phyloP scores from a whole-genome alignment of 2,113 vertebrate species.

The Enhydra lutris region DNA sequence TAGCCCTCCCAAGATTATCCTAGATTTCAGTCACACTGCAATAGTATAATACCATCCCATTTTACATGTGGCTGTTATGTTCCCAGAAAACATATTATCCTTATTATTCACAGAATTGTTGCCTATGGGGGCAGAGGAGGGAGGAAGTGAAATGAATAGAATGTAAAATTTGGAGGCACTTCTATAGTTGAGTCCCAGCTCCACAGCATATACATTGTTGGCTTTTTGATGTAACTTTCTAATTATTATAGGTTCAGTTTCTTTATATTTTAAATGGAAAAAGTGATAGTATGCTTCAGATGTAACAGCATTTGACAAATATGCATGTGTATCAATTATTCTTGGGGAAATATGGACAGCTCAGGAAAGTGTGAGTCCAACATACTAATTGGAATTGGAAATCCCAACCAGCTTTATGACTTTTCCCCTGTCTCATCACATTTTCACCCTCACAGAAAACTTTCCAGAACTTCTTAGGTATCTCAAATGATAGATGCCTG shows the following conservation, averaged over 20 bases:
- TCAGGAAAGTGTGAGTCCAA: not conserved
- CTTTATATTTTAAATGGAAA: not conserved
- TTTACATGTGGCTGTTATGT: not conserved
- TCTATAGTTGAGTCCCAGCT: not conserved
- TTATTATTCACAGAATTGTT: not conserved
- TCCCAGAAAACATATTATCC: not conserved
- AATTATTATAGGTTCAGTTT: not conserved
- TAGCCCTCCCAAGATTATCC: not conserved
- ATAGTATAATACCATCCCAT: not conserved
- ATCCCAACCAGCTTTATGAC: not conserved
- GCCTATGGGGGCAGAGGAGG: not conserved
- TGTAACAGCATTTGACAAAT: not conserved
- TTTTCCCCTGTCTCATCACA: not conserved
- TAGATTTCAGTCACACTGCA: not conserved
- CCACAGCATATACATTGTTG: not conserved
- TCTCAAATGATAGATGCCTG: not conserved
- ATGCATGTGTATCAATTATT: not conserved
- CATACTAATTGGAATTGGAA: not conserved
- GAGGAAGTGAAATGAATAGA: not conserved
- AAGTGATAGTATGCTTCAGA: not conserved
- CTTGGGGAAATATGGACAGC: not conserved
- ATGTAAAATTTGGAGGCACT: not conserved
- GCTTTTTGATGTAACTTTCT: not conserved
- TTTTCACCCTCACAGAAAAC: not conserved
- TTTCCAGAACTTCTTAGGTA: not conserved